Percentiles rank a stretch among this genome's conserved stretches.
Conservation (phyloP, 1,140 invertebrate genomes). For the Teleopsis dalmanni region DNA sequence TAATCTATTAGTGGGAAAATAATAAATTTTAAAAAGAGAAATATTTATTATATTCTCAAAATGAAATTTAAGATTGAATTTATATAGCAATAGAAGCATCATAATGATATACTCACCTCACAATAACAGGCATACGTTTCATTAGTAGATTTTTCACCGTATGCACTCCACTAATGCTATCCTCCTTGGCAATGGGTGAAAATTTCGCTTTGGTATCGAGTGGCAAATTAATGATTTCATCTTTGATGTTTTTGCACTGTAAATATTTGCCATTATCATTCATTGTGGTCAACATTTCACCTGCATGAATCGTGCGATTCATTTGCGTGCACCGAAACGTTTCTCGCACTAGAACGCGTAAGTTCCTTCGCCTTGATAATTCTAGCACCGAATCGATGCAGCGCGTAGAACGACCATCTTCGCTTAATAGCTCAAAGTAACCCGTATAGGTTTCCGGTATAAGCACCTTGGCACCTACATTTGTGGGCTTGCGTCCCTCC, state of each 20-base stretch:
- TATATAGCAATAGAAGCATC: neutral
- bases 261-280: constrained; percentile 67
- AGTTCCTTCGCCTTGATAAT: constrained; percentile 59
- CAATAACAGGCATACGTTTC: constrained; percentile 83
- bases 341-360: constrained; percentile 69
- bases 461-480: constrained; percentile 71
- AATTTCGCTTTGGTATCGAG: constrained; percentile 84
- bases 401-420: constrained; percentile 80
- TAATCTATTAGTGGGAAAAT: constrained; percentile 48
- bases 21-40: neutral
- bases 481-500: constrained; percentile 63
- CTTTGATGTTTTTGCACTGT: constrained; percentile 76
- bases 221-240: constrained; percentile 72
- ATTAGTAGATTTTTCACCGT: constrained; percentile 76
- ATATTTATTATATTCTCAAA: neutral
- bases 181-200: constrained; percentile 80
- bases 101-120: constrained; percentile 43
- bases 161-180: constrained; percentile 88
- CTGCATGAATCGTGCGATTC: constrained; percentile 71
- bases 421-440: constrained; percentile 88
- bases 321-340: constrained; percentile 47
- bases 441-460: constrained; percentile 86
- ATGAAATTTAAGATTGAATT: neutral
- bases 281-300: constrained; percentile 65
- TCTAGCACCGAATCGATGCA: constrained; percentile 84